Percentiles rank a stretch among this genome's conserved stretches.
Conservation (phyloP, 2,113 vertebrate species). For the Hippocampus abdominalis region DNA sequence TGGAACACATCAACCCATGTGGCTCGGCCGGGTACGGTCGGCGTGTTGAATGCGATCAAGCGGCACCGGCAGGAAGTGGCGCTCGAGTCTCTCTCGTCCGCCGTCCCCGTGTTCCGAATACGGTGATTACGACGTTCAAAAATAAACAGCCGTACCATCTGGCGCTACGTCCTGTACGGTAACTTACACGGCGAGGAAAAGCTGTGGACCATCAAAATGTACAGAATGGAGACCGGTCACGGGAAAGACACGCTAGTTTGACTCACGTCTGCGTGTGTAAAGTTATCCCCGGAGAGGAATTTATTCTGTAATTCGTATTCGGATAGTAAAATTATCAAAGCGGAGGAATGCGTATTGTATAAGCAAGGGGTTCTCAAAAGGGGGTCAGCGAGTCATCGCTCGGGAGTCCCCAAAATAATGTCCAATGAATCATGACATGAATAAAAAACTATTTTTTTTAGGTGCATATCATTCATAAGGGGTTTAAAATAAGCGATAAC, state of each 20-base stretch:
- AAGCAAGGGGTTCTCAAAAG: background rate
- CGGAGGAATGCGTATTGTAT: background rate
- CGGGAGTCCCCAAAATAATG: no score
- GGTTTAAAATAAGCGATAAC: no score
- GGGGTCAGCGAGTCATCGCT: no score
- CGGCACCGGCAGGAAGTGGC: slow-evolving; percentile 60
- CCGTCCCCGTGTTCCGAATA: slow-evolving; percentile 56
- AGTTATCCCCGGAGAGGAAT: background rate
- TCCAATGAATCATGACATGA: no score
- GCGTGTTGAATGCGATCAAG: slow-evolving; percentile 48
- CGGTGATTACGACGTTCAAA: slow-evolving; percentile 68
- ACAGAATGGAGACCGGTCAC: slow-evolving; percentile 42
- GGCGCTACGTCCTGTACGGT: slow-evolving; percentile 56
- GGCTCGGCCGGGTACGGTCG: slow-evolving; percentile 41
- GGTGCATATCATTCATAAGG: no score
- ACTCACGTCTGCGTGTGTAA: background rate
- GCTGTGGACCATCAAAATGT: slow-evolving; percentile 71
- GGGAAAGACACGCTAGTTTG: slow-evolving; percentile 12
- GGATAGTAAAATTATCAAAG: background rate
- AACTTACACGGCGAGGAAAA: slow-evolving; percentile 62
- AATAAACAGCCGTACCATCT: slow-evolving; percentile 73
- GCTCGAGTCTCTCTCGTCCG: slow-evolving; percentile 59
- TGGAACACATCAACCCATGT: slow-evolving; percentile 54
- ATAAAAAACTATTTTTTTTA: no score
- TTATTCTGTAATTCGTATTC: background rate